Conservation (phyloP, 2,888 invertebrate species). For the Lasioglossum lativentre region DNA sequence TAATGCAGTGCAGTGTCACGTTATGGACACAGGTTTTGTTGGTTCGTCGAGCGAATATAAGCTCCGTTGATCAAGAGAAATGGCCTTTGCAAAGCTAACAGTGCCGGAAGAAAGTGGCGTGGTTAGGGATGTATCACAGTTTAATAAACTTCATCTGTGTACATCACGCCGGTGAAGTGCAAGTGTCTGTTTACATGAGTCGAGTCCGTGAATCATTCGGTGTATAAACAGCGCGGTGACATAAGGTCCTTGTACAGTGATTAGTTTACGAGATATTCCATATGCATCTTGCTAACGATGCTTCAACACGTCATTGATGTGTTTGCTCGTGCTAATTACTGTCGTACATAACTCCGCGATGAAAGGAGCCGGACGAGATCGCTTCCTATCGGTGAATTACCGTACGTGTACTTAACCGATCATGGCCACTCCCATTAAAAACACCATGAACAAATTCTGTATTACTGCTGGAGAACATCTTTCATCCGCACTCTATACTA, state of each 20-base stretch:
- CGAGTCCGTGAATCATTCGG: constrained; percentile 7
- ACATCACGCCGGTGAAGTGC: background rate
- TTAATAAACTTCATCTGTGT: background rate
- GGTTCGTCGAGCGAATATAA: background rate
- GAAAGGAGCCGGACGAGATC: constrained; percentile 5
- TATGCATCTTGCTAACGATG: constrained; percentile 8
- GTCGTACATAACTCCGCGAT: background rate
- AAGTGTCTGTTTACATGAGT: background rate
- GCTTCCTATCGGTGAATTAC: background rate
- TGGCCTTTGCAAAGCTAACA: background rate
- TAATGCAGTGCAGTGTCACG: background rate
- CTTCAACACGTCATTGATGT: constrained; percentile 8
- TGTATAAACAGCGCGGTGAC: background rate
- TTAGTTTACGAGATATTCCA: constrained; percentile 10
- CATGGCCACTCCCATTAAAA: background rate
- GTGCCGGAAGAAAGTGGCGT: background rate
- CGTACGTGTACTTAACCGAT: background rate
- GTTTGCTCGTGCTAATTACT: constrained; percentile 10
- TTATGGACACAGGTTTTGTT: background rate
- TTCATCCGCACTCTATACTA: no score
- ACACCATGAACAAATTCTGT: background rate
- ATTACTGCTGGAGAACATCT: no score
- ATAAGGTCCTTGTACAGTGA: background rate
- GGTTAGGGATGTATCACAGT: background rate
- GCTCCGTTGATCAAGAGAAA: background rate